phyloP scores from a whole-genome alignment of 2,113 vertebrate genomes.

The Archilochus colubris region DNA sequence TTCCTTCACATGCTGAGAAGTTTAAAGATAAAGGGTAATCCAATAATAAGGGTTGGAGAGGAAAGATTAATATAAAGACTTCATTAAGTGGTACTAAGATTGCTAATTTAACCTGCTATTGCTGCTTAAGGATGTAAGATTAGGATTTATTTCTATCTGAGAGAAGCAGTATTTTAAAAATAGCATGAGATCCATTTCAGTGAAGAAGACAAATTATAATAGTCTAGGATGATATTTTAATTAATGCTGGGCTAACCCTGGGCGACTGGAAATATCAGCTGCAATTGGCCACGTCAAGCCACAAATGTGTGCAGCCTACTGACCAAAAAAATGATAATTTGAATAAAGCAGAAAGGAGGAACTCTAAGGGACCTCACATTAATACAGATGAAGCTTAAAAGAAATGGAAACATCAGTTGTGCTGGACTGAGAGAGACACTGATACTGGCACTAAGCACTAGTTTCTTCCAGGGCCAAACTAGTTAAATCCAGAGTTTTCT shows the following conservation, averaged over 20 bases:
- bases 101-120: background rate
- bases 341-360: background rate
- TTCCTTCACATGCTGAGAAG: background rate
- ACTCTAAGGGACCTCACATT: background rate
- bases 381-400: background rate
- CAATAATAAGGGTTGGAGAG: background rate
- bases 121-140: background rate
- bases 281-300: constrained; percentile 4
- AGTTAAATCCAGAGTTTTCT: background rate
- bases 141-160: background rate
- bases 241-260: constrained; percentile 31
- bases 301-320: background rate
- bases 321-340: background rate
- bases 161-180: constrained; percentile 19
- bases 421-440: background rate
- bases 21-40: background rate
- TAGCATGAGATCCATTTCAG: background rate
- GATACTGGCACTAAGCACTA: background rate
- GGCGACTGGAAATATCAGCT: background rate
- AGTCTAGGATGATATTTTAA: background rate
- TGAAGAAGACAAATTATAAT: background rate
- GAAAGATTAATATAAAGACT: background rate
- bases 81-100: background rate
- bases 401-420: background rate
- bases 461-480: background rate